A percentile compares a stretch with the other conserved stretches of the same genome.
Conservation (phyloP, 2,888 invertebrate genomes). For the Athalia rosae region DNA sequence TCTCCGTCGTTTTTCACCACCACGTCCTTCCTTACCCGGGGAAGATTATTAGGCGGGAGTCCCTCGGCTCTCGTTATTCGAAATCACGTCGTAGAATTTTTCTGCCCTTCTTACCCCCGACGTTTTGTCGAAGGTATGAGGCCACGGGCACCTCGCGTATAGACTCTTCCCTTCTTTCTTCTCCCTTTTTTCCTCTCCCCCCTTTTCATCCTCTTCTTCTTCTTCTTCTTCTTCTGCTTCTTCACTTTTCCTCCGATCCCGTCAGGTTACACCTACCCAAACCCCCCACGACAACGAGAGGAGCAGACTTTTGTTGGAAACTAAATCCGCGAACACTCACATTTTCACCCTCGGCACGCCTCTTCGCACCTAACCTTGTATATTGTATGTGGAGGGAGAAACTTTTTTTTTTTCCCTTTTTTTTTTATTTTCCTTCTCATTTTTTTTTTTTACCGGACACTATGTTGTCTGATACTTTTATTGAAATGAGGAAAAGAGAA, state of each 20-base stretch:
- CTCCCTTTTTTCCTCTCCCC: too few relatives aligned
- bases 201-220: not conserved
- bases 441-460: too few relatives aligned
- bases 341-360: slow-evolving; percentile 25
- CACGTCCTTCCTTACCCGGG: slow-evolving; percentile 27
- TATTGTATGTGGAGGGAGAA: not conserved
- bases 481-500: too few relatives aligned
- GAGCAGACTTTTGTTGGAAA: slow-evolving; percentile 24
- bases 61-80: slow-evolving; percentile 45
- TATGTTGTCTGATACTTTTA: too few relatives aligned
- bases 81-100: slow-evolving; percentile 45
- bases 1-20: slow-evolving; percentile 36
- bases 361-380: not conserved
- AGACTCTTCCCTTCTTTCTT: not conserved
- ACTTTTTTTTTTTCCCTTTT: not conserved
- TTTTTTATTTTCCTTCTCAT: not conserved
- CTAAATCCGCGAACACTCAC: slow-evolving; percentile 40
- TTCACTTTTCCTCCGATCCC: not conserved
- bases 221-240: not conserved
- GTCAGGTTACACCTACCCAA: not conserved
- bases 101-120: slow-evolving; percentile 11
- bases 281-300: not conserved
- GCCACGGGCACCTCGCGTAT: not conserved
- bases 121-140: not conserved
- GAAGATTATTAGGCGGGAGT: slow-evolving; percentile 40